Base-by-base conservation (phyloP, 2,113 vertebrate species). In the Entosphenus tridentatus region DNA sequence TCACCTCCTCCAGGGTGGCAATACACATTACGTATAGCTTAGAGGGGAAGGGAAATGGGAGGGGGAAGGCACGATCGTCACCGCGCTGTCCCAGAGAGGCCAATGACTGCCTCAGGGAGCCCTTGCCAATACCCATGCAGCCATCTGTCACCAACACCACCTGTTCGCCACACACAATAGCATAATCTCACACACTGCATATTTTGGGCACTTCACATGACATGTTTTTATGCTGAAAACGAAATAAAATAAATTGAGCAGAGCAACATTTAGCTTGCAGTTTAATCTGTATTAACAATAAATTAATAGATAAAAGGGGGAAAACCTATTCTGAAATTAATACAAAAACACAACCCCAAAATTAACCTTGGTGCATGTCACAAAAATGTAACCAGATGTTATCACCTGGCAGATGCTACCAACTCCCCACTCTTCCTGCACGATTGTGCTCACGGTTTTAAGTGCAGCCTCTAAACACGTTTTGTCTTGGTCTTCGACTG, bases 1-100 rank as follows among this genome's bases (percentile, higher is more conserved):
- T 18, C 83, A 97, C 95, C 95, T 98, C 95, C 21, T 98, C 92
- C 57, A 88, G 79, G 73, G 85, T 96, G 54, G 89, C 89, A 77
- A 98, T 85, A 81, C 88, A 95, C 87, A 98, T 86, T 77, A 98
- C 80, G 56, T 85, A 96, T 12, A 97, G 67, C 80, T 97, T 96
- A 58, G 87, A 86, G 0, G 92, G 88, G 75, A 98, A 98, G 1
- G 88, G 87, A 62, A 95, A 97, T 14, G 95, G 95, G 13, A 98
- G 78, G 0, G 95, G 92, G 62, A 98, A 98, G 57, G 88, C 83
- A 78, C 83, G 93, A 74, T 82, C 92, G 1, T 98, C 92, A 1
- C 77, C 80, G 3, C 85, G 82, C 9, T 88, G 87, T 75, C 76
- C 87, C 67, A 88, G 75, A 2, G 87, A 85, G 55, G 87, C 83